Percentiles rank a stretch among this genome's conserved stretches.
Evolutionary conservation across 2,888 invertebrate species (phyloP).

Genomic region (Hyppa rectilinea): DNA sequence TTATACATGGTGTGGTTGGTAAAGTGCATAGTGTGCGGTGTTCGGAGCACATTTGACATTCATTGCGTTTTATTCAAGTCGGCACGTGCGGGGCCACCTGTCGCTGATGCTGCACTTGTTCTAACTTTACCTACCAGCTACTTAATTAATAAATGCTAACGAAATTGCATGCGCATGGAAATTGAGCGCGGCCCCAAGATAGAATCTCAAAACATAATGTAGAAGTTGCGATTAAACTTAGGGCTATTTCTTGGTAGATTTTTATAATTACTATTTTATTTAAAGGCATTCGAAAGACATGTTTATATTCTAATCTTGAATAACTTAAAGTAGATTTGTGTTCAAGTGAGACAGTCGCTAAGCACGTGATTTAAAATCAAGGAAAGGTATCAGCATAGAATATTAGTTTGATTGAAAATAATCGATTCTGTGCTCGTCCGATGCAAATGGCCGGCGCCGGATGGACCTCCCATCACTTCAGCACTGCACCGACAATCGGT

Average conservation of each 20-base stretch:
- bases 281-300: slow-evolving; percentile 3
- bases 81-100: slow-evolving; percentile 90
- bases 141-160: slow-evolving; percentile 66
- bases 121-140: slow-evolving; percentile 58
- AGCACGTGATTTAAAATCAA: slow-evolving; percentile 62
- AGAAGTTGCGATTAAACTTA: slow-evolving; percentile 10
- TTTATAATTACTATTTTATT: slow-evolving; percentile 14
- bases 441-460: slow-evolving; percentile 90
- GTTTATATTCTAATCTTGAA: slow-evolving; percentile 35
- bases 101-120: slow-evolving; percentile 86
- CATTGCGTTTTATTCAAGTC: slow-evolving; percentile 88
- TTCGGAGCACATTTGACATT: slow-evolving; percentile 86
- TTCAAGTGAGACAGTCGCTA: slow-evolving; percentile 46
- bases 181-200: not conserved
- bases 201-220: slow-evolving; percentile 27
- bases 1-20: slow-evolving; percentile 58
- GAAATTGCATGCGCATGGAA: slow-evolving; percentile 57
- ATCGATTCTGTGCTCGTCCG: slow-evolving; percentile 86
- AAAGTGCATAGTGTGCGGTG: slow-evolving; percentile 64
- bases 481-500: slow-evolving; percentile 77
- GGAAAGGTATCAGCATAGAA: slow-evolving; percentile 60
- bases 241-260: slow-evolving; percentile 16
- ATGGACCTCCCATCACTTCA: slow-evolving; percentile 88
- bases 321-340: slow-evolving; percentile 26
- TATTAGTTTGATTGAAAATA: slow-evolving; percentile 74